Base-by-base conservation (phyloP, 2,113 vertebrate genomes). In the Etia nguti region DNA sequence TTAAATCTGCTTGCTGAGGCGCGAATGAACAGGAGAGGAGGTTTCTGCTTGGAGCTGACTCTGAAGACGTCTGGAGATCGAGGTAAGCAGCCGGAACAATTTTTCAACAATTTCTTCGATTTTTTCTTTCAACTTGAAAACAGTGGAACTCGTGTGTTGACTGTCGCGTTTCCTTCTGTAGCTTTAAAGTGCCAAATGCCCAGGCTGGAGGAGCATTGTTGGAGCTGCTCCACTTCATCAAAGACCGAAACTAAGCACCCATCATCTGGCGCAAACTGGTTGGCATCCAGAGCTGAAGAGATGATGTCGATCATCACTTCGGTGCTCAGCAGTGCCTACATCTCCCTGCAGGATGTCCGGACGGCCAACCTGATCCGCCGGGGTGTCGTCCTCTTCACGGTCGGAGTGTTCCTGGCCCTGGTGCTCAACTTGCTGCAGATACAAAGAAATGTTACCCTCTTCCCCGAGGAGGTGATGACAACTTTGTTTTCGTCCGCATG, bases 341-440 rank as follows among this genome's bases (percentile, higher is more conserved):
- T 93, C 68, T 96, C 96, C 6, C 84, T 97, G 54, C 93, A 94
- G 85, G 88, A 92, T 94, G 96, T 95, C 90, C 96, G 96, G 85
- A 96, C 97, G 6, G 96, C 96, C 50, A 97, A 97, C 93, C 88
- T 99, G 73, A 94, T 99, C 94, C 97, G 96, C n/a, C 88, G 98
- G 34, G 97, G 97, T 79, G 89, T 99, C 3, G 99, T 99, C 15
- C 97, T 99, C 24, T 99, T 99, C 92, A 93, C 96, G 1, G 98
- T 99, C 1, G 99, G 99, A 1, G 98, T 96, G 2, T 96, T 98
- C 73, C 97, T 99, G 79, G 98, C 99, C 2, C 94, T 99, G 93
- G 98, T 99, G 94, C 97, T 99, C 86, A 99, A 99, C 95, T 89
- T 99, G 91, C 97, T 99, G 90, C 98, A 99, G 94, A 96, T 99